These are phyloP conservation scores for Tringa solitaria DNA, from an alignment of 2,113 vertebrate species.

Conservation along the genomic window DNA sequence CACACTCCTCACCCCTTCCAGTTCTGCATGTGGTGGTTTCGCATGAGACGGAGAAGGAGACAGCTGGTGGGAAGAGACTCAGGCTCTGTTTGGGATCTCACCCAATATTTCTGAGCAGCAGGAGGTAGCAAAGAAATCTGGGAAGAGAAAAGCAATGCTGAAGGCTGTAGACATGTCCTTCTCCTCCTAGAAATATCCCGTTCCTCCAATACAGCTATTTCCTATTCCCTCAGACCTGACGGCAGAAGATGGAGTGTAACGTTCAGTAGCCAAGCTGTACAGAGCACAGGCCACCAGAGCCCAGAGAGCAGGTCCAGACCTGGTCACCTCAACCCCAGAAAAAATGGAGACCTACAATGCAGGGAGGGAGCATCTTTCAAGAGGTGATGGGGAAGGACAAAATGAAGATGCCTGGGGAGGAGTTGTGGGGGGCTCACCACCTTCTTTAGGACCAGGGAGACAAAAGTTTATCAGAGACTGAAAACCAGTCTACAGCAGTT, in stretches of 20 bases:
- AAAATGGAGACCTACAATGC: rapidly evolving
- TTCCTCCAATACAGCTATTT: neutral
- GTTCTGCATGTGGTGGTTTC: neutral
- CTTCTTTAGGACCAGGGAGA: neutral
- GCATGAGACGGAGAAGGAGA: neutral
- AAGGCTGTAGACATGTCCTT: neutral
- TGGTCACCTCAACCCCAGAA: neutral
- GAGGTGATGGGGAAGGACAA: neutral
- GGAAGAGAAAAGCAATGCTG: neutral
- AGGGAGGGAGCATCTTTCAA: neutral
- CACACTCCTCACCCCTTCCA: neutral
- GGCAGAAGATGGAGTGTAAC: neutral
- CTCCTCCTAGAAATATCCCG: neutral
- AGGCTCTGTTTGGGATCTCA: neutral
- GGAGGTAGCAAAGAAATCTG: neutral
- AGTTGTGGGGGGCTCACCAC: neutral
- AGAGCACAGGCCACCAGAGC: neutral
- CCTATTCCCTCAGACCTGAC: neutral
- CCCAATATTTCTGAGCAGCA: neutral
- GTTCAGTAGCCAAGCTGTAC: neutral
- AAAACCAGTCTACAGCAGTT: neutral
- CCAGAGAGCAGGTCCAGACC: neutral
- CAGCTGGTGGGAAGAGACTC: neutral
- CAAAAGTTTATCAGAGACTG: neutral
- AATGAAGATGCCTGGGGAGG: neutral